phyloP scores from a whole-genome alignment of 2,888 invertebrate species.

The Mythimna lalbum region DNA sequence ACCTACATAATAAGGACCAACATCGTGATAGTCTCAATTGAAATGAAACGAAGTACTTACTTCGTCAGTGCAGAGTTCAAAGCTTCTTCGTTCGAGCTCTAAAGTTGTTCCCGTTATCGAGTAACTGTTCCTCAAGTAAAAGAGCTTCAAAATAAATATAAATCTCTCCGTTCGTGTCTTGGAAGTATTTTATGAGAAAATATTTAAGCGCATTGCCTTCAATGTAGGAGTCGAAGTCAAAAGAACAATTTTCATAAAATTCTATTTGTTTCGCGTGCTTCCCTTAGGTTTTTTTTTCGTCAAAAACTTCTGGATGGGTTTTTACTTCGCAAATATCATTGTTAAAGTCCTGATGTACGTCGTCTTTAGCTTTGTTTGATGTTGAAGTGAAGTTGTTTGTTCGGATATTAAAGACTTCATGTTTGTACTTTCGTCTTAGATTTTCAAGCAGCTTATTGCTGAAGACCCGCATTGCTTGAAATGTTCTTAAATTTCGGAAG shows the following conservation, averaged over 20 bases:
- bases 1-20: background rate
- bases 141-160: constrained; percentile 32
- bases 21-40: too few species aligned
- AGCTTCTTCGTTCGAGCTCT: constrained; percentile 5
- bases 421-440: constrained; percentile 5
- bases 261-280: constrained; percentile 38
- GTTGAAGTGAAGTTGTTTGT: constrained; percentile 14
- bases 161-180: constrained; percentile 39
- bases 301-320: constrained; percentile 34
- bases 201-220: constrained; percentile 26
- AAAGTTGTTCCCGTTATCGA: constrained; percentile 27
- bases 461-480: background rate
- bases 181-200: constrained; percentile 35
- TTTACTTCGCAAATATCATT: constrained; percentile 29
- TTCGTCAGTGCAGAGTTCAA: background rate
- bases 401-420: constrained; percentile 7
- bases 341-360: constrained; percentile 19
- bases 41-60: constrained; percentile 16
- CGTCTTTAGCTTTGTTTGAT: constrained; percentile 12
- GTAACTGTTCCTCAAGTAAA: constrained; percentile 10
- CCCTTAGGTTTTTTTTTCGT: constrained; percentile 30
- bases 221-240: constrained; percentile 24
- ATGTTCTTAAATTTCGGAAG: background rate
- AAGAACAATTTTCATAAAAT: constrained; percentile 56
- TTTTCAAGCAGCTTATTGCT: constrained; percentile 2